Evolutionary conservation across 1,140 invertebrate species (phyloP).

Genomic region (Tribolium castaneum): DNA sequence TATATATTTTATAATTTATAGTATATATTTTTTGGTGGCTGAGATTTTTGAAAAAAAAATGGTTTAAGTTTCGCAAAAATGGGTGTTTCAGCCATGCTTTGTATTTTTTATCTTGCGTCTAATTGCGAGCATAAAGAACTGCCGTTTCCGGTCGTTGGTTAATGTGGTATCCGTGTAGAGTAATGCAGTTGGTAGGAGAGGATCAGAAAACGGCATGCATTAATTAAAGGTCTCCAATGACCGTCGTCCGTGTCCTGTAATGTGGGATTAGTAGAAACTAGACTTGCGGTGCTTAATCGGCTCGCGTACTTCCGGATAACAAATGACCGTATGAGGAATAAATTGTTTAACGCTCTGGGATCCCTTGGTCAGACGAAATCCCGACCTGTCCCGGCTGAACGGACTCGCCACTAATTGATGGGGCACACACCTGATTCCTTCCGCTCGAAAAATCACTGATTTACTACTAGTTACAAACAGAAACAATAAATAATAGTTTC

Average conservation of each 20-base stretch:
- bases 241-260: constrained; percentile 20
- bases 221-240: constrained; percentile 34
- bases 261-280: constrained; percentile 35
- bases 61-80: no score
- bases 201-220: constrained; percentile 21
- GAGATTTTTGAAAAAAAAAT: no score
- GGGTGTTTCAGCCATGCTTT: no score
- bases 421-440: constrained; percentile 16
- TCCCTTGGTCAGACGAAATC: constrained; percentile 31
- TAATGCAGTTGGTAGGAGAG: constrained; percentile 10
- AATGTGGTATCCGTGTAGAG: constrained; percentile 23
- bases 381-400: constrained; percentile 23
- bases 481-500: no score
- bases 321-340: constrained; percentile 35
- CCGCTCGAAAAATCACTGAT: not conserved
- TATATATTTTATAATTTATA: no score
- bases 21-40: no score
- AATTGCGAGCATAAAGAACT: not conserved
- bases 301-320: constrained; percentile 22
- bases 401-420: constrained; percentile 30
- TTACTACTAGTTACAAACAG: not conserved
- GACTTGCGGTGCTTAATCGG: constrained; percentile 32
- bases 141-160: not conserved
- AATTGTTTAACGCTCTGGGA: constrained; percentile 33
- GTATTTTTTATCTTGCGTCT: no score